phyloP scores from a whole-genome alignment of 2,113 vertebrate genomes.

The Herpetotheres cachinnans region DNA sequence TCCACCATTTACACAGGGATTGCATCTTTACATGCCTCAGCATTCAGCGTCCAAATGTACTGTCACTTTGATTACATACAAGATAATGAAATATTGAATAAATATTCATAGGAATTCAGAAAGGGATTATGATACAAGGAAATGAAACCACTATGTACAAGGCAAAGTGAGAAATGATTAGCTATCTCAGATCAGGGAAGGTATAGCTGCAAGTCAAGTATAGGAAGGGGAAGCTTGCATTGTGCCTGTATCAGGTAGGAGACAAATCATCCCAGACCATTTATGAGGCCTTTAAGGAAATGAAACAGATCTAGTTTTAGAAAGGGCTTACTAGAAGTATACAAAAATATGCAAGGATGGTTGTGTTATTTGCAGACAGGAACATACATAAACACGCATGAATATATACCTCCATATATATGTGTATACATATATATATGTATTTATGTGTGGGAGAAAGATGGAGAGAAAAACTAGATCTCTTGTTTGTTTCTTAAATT shows the following conservation, averaged over 20 bases:
- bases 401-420: not conserved
- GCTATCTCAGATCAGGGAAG: not conserved
- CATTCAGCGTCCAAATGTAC: not conserved
- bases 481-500: not conserved
- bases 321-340: not conserved
- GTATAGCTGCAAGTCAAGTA: not conserved
- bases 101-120: slow-evolving; percentile 23
- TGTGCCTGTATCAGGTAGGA: not conserved
- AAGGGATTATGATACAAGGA: not conserved
- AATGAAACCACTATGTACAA: not conserved
- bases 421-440: no score
- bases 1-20: not conserved
- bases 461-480: no score
- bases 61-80: slow-evolving; percentile 19
- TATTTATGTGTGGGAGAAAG: not conserved
- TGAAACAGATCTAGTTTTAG: not conserved
- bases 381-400: not conserved
- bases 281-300: not conserved
- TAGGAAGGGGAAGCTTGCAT: not conserved
- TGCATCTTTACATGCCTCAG: not conserved
- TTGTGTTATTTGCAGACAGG: not conserved
- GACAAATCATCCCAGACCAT: not conserved
- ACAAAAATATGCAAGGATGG: not conserved
- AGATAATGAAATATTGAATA: slow-evolving; percentile 20
- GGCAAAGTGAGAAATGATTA: not conserved